Evolutionary conservation across 2,113 vertebrate genomes (phyloP).

Genomic region (Alexandromys fortis): DNA sequence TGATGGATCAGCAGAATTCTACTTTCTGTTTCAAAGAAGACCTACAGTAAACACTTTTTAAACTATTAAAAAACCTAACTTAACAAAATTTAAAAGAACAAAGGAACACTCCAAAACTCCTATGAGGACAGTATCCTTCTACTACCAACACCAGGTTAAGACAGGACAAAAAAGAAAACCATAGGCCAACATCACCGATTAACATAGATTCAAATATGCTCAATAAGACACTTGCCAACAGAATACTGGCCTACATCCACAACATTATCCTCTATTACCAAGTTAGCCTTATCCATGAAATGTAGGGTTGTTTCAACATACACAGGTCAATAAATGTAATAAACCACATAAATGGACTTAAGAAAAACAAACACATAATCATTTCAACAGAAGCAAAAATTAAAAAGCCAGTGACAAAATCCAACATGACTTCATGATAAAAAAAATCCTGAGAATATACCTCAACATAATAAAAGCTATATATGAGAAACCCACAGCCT

Average conservation of each 20-base stretch:
- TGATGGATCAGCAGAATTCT: not conserved
- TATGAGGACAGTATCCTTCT: not conserved
- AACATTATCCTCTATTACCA: not conserved
- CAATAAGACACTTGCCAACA: not conserved
- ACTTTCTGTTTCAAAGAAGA: not conserved
- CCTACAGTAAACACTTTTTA: not conserved
- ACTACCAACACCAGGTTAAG: not conserved
- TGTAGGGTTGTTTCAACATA: not conserved
- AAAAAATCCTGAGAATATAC: not conserved
- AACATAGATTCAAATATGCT: not conserved
- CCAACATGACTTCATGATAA: not conserved
- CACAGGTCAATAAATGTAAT: not conserved
- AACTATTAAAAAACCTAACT: not conserved
- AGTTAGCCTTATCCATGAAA: not conserved
- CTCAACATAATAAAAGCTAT: not conserved
- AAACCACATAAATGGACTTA: not conserved
- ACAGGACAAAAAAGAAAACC: not conserved
- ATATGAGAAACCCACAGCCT: not conserved
- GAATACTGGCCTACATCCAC: not conserved
- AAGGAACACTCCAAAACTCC: not conserved
- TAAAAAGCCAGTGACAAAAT: not conserved
- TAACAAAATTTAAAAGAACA: not conserved
- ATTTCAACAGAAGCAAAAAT: not conserved
- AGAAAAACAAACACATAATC: not conserved
- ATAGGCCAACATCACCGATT: no score